Base-by-base conservation (phyloP, 2,113 vertebrate species). In the Macrotis lagotis region DNA sequence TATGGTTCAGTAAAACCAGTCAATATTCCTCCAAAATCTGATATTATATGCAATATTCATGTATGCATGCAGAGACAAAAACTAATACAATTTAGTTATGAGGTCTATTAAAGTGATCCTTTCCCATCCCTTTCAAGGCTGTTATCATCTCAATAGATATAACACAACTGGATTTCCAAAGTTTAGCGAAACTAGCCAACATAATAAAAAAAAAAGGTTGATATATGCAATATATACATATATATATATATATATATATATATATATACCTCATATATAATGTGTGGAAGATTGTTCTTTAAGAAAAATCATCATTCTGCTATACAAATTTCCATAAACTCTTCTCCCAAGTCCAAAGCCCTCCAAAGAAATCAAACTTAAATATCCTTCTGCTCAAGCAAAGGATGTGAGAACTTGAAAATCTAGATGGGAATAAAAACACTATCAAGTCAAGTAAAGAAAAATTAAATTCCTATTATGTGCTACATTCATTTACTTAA, bases 261-360 rank as follows among this genome's bases (percentile, higher is more conserved):
- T 37, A 37, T 37, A 5, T 47, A 51, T 95, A 91, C 44, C 52
- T 94, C n/a, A 49, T 88, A 74, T 47, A 92, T 89, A 91, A 51
- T n/a, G n/a, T n/a, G n/a, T n/a, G n/a, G 47, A 24, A 90, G 47
- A 59, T 74, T 96, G 8, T 94, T 95, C 50, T 95, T 88, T 6
- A 92, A 49, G 53, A 92, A 91, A 92, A 24, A 91, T 16, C 0
- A 48, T 7, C 59, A 24, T 89, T 44, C 19, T 31, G 6, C 31
- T 83, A 50, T 25, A 48, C 24, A 90, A 44, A 48, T 37, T n/a
- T 83, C 37, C 83, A 94, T 9, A 1, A 51, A 22, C 16, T 49
- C 66, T 59, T 93, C 59, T 49, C n/a, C 26, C 51, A 0, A 37
- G 19, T 93, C 26, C n/a, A 88, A 14, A 7, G 51, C 55, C 44